Base-by-base conservation (phyloP, 2,888 invertebrate genomes). In the Acrobasis repandana region DNA sequence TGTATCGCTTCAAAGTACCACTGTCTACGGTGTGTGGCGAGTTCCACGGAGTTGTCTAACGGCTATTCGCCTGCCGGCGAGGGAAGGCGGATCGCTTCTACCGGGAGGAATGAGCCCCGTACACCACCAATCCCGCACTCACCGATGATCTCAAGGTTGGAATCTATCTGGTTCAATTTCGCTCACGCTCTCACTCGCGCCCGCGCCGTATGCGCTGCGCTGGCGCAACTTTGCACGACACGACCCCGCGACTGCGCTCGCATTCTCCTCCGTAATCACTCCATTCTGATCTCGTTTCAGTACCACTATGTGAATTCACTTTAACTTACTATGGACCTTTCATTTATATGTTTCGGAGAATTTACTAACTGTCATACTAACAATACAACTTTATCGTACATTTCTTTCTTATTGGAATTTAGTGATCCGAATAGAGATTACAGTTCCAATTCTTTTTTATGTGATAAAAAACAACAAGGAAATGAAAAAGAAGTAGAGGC, bases 101-200 rank as follows among this genome's bases (percentile, higher is more conserved):
- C 85, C 88, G 91, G 92, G 91, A 92, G 91, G 90, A 90, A 92
- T 92, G 92, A 91, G 90, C 90, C 90, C 90, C 86, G 90, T 81
- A 83, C 82, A 89, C 81, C 83, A 89, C 83, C 82, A 82, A 73
- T 86, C 83, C 82, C 80, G 83, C 85, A 89, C 88, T 88, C 86
- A 90, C 90, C 92, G 91, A 92, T 92, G 92, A 92, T 91, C 91
- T 91, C 91, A 89, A 91, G 92, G 92, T 92, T 87, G 82, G 89
- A 76, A 80, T 76, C 72, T 76, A 80, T 76, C 72, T 76, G 70
- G 72, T 68, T 72, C 65, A 62, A 68, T 72, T 66, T 65, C 58
- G 61, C 51, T 58, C 54, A 56, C 60, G 65, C 56, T 49, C 49
- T 56, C 28, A 61, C 58, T 61, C 46, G 63, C 60, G 52, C 52